These are phyloP conservation scores for Heterotilapia buettikoferi DNA, from an alignment of 2,113 vertebrate genomes.

Conservation along the genomic window DNA sequence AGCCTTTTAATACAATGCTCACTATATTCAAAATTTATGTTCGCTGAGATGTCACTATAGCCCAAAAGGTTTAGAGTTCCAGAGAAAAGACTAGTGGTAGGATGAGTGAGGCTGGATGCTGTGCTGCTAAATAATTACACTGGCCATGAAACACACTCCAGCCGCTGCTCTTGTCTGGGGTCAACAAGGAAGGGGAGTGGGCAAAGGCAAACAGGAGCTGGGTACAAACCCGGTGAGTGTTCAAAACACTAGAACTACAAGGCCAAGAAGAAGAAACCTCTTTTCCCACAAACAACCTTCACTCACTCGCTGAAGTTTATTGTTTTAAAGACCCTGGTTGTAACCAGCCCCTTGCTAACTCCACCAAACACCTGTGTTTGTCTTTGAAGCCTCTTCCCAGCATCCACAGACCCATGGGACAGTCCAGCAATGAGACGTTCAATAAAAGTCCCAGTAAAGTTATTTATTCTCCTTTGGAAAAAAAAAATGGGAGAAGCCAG, in stretches of 20 bases:
- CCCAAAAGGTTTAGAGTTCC: background rate
- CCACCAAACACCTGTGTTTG: conserved; percentile 68
- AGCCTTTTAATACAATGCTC: conserved; percentile 39
- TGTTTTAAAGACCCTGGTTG: conserved; percentile 52
- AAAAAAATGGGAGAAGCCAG: conserved; percentile 44
- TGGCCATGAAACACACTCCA: conserved; percentile 4
- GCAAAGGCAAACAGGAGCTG: background rate
- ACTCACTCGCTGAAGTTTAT: conserved; percentile 37
- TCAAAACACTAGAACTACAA: conserved; percentile 24
- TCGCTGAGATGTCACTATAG: background rate
- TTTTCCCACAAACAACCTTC: conserved; percentile 43
- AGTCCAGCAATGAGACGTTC: conserved; percentile 58
- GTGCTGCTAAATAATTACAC: conserved; percentile 15
- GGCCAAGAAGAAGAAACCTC: conserved; percentile 39
- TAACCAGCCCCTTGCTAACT: conserved; percentile 49
- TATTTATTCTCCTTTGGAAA: conserved; percentile 65
- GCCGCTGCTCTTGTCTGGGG: background rate
- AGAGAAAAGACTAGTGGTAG: background rate
- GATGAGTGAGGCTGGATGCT: background rate
- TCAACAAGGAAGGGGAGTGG: background rate
- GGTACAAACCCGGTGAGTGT: conserved; percentile 20
- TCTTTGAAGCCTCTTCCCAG: conserved; percentile 62
- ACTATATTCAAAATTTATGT: conserved; percentile 19
- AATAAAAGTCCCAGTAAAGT: conserved; percentile 68
- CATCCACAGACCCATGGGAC: conserved; percentile 59